Evolutionary conservation across 53 echinoderm and acorn worm genomes (phyloP), one percentile per base, ranked within the genome.

Genomic region (Patiria pectinifera): DNA sequence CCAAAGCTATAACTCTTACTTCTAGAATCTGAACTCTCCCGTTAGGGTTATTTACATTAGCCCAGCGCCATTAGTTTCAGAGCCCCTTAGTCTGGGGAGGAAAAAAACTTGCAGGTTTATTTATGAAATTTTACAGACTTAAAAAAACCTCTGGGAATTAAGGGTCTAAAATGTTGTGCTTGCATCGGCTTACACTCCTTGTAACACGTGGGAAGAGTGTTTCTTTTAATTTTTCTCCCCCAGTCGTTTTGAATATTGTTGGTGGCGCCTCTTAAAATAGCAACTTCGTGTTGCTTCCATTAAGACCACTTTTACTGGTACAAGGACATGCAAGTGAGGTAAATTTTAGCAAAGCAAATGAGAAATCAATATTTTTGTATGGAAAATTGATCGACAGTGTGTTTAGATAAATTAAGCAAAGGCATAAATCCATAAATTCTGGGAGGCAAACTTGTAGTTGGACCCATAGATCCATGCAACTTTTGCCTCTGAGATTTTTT

Each of bases 1-100:
- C 74, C 74, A 74, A 74, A 74, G 74, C 74, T 74, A 74, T 74
- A 74, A 74, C 74, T 74, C 74, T 74, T 74, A n/a, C 74, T 24
- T n/a, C 74, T 74, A 9, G 22, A 23, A 6, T 23, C 24, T 74
- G 10, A 74, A 23, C 74, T 24, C 5, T 2, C 74, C 15, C 21
- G 74, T 24, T 74, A 23, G 74, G 74, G 66, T 66, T 74, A 74
- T 74, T 74, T 74, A 23, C 24, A 23, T 74, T 74, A 74, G 74
- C 22, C 74, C 24, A 9, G 4, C 18, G 4, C 74, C 74, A 74
- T 74, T 74, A 74, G 74, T n/a, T 74, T 22, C 21, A 13, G 18
- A 70, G 70, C 19, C 70, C 70, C 60, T 12, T 18, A 18, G 74
- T 74, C 9, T 74, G 22, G 74, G 24, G 66, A 11, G 15, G 12